Evolutionary conservation across 2,113 vertebrate genomes (phyloP).

Genomic region (Amazona guildingii): DNA sequence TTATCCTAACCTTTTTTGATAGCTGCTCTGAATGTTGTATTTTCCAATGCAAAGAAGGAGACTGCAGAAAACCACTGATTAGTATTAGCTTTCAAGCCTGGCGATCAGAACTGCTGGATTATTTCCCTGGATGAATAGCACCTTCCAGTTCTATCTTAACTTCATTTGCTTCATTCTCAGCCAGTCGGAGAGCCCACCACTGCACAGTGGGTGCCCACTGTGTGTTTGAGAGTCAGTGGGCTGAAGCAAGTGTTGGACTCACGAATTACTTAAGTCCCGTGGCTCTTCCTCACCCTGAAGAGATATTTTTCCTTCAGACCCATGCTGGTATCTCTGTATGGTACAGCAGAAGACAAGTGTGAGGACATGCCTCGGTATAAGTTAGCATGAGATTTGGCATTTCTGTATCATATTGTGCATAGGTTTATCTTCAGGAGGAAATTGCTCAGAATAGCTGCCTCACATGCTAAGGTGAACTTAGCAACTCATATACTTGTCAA

Average conservation of each 20-base stretch:
- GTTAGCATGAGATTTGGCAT: background rate
- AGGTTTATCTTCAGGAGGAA: background rate
- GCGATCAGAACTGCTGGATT: background rate
- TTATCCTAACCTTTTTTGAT: background rate
- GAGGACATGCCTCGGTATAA: background rate
- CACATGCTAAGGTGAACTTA: background rate
- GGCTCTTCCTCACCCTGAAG: background rate
- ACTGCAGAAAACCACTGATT: background rate
- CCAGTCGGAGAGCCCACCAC: background rate
- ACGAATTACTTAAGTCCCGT: background rate
- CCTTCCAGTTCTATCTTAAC: background rate
- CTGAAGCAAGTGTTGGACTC: fast-evolving
- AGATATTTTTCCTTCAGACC: background rate
- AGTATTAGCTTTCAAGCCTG: background rate
- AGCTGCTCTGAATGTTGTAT: background rate
- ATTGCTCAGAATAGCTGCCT: background rate
- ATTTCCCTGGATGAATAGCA: background rate
- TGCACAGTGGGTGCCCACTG: background rate
- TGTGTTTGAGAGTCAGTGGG: background rate
- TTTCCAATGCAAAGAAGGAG: background rate
- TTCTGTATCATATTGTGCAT: background rate
- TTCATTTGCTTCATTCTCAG: background rate
- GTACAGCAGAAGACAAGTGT: background rate
- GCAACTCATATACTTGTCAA: background rate
- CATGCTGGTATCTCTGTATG: fast-evolving